phyloP scores from a whole-genome alignment of 2,888 invertebrate genomes.

The Mystacides longicornis region DNA sequence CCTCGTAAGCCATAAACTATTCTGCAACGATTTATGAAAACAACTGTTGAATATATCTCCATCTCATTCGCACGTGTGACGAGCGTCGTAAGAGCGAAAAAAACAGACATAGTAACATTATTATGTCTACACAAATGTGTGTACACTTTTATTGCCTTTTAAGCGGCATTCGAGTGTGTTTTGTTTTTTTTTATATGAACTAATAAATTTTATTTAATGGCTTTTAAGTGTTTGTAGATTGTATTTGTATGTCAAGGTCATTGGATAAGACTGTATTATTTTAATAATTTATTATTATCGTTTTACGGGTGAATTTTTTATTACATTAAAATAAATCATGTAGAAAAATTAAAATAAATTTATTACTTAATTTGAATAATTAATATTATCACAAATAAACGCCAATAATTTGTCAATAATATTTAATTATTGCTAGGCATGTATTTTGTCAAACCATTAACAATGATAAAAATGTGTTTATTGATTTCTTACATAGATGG shows the following conservation, averaged over 20 bases:
- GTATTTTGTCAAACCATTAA: too few relatives aligned
- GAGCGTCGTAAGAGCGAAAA: slow-evolving; percentile 12
- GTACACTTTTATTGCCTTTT: slow-evolving; percentile 24
- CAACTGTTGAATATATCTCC: slow-evolving; percentile 6
- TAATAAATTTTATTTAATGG: background rate
- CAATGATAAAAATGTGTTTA: too few relatives aligned
- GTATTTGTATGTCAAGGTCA: background rate
- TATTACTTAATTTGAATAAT: too few relatives aligned
- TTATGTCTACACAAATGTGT: slow-evolving; percentile 6
- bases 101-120: background rate
- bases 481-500: too few relatives aligned
- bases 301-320: too few relatives aligned
- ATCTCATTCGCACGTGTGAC: slow-evolving; percentile 13
- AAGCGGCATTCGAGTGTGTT: background rate
- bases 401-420: too few relatives aligned
- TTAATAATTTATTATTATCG: too few relatives aligned
- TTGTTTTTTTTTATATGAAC: slow-evolving; percentile 1
- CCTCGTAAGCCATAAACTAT: slow-evolving; percentile 46
- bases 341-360: too few relatives aligned
- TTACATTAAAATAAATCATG: too few relatives aligned
- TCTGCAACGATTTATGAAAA: slow-evolving; percentile 24
- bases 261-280: too few relatives aligned
- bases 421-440: too few relatives aligned
- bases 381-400: too few relatives aligned
- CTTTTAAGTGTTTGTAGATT: background rate